Percentiles rank a stretch among this genome's conserved stretches.
Evolutionary conservation across 2,113 vertebrate genomes (phyloP).

Genomic region (Ictalurus punctatus): DNA sequence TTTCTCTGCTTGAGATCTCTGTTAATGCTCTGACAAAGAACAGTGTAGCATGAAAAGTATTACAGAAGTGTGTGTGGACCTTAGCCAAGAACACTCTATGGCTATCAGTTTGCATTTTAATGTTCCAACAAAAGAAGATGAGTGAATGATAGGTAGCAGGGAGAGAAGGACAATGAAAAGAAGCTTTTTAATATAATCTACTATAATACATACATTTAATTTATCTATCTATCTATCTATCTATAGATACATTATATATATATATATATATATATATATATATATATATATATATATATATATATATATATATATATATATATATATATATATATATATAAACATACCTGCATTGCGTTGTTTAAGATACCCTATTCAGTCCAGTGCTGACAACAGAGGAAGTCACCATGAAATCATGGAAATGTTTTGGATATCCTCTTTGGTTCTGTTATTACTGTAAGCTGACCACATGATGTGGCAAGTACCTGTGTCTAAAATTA

Average conservation of each 20-base stretch:
- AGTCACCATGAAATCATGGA: conserved; percentile 13
- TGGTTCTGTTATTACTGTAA: conserved; percentile 38
- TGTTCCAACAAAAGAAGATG: background rate
- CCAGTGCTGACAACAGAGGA: background rate
- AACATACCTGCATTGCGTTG: background rate
- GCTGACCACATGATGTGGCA: conserved; percentile 15
- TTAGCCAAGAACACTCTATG: background rate
- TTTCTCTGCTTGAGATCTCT: background rate
- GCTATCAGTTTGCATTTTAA: background rate
- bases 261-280: too few relatives aligned
- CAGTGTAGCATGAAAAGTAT: background rate
- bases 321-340: too few relatives aligned
- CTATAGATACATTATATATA: too few relatives aligned
- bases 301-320: too few relatives aligned
- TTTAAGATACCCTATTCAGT: background rate
- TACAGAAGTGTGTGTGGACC: background rate
- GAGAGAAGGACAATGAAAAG: background rate
- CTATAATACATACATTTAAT: too few relatives aligned
- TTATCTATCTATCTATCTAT: too few relatives aligned
- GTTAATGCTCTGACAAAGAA: background rate
- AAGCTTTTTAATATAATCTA: too few relatives aligned
- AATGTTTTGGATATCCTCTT: conserved; percentile 23
- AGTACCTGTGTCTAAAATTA: background rate
- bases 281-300: too few relatives aligned
- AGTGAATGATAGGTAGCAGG: background rate